These are phyloP conservation scores for Malurus splendens DNA, from an alignment of 2,797 vertebrate species.

Conservation along the genomic window DNA sequence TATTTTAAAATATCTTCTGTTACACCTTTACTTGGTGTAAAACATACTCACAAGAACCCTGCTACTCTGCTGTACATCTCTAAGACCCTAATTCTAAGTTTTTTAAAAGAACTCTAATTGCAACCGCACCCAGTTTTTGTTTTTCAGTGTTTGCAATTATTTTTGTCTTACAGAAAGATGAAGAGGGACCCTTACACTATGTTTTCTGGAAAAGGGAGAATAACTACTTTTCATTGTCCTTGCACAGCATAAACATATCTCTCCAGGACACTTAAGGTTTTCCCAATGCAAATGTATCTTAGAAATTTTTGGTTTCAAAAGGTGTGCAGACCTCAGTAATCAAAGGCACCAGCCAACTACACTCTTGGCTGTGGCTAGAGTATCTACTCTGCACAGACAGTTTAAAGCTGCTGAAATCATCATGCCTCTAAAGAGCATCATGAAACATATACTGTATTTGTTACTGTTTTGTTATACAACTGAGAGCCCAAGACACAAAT, in stretches of 20 bases:
- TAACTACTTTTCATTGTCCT: neutral
- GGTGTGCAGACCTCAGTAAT: neutral
- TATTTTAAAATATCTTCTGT: neutral
- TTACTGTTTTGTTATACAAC: neutral
- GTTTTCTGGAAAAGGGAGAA: neutral
- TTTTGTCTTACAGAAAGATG: neutral
- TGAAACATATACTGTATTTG: neutral
- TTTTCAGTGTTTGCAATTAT: neutral
- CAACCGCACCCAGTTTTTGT: neutral
- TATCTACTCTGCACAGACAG: neutral
- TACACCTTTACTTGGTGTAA: neutral
- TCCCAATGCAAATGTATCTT: neutral
- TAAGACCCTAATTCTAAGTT: neutral
- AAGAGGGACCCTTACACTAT: neutral
- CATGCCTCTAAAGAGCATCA: neutral
- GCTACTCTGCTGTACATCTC: neutral
- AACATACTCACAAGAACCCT: neutral
- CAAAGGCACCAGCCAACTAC: neutral
- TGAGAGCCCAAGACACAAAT: neutral
- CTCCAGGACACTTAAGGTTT: neutral
- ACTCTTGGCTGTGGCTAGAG: neutral
- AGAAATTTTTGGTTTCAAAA: neutral
- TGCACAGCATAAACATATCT: neutral
- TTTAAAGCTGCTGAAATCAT: neutral
- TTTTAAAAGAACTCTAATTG: neutral